Percentiles rank a stretch among this genome's conserved stretches.
Conservation (phyloP, 2,888 invertebrate species). For the Netelia virgata region DNA sequence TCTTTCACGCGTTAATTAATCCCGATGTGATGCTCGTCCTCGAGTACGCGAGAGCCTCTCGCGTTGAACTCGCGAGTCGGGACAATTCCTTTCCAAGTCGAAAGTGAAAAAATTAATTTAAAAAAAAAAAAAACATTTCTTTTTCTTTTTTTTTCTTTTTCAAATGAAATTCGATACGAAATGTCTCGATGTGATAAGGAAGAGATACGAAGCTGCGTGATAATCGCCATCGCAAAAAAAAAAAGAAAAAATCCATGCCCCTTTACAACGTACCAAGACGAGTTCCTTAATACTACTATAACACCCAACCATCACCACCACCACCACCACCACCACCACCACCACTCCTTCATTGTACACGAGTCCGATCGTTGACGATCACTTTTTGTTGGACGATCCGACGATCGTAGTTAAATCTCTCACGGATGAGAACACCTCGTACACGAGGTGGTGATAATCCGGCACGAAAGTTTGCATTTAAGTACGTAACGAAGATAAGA, state of each 20-base stretch:
- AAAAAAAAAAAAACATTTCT: constrained; percentile 3
- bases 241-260: not conserved
- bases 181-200: constrained; percentile 46
- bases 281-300: constrained; percentile 48
- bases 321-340: too few relatives aligned
- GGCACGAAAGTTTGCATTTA: constrained; percentile 59
- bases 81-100: constrained; percentile 31
- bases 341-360: not conserved
- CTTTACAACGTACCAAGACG: constrained; percentile 26
- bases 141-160: too few relatives aligned
- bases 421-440: constrained; percentile 56
- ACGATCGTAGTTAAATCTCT: constrained; percentile 12
- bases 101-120: constrained; percentile 23
- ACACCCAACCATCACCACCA: not conserved
- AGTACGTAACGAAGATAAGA: constrained; percentile 22
- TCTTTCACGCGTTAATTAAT: constrained; percentile 28
- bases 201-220: constrained; percentile 14
- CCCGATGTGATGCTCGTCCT: constrained; percentile 46
- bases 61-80: not conserved
- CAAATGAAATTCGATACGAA: constrained; percentile 34
- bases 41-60: constrained; percentile 55
- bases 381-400: not conserved
- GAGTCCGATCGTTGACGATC: not conserved
- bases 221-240: constrained; percentile 34
- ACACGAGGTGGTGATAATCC: constrained; percentile 61